A percentile compares a stretch with the other conserved stretches of the same genome.
Evolutionary conservation across 2,888 invertebrate genomes (phyloP).

Genomic region (Rhimphoctona megacephalus): DNA sequence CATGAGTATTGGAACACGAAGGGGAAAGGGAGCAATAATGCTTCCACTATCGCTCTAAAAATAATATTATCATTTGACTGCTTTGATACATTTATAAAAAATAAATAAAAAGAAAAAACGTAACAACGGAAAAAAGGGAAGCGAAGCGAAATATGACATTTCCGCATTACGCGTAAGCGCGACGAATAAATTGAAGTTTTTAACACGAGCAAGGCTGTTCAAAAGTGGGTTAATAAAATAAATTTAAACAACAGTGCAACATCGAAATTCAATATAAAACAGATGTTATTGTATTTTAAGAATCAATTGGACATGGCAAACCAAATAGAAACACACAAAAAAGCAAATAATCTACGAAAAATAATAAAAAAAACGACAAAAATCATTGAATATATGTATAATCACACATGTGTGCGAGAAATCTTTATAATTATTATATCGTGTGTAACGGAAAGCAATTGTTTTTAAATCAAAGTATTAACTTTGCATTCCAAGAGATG

Average conservation of each 20-base stretch:
- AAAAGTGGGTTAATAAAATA: constrained; percentile 30
- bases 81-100: constrained; percentile 66
- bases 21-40: constrained; percentile 57
- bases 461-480: constrained; percentile 65
- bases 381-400: constrained; percentile 39
- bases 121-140: not conserved
- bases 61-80: constrained; percentile 60
- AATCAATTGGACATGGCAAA: constrained; percentile 38
- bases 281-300: constrained; percentile 64
- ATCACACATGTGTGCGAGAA: constrained; percentile 33
- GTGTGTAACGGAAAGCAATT: constrained; percentile 53
- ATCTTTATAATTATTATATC: constrained; percentile 44
- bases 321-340: constrained; percentile 13
- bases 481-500: constrained; percentile 67
- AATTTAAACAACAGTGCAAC: constrained; percentile 49
- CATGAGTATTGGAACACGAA: constrained; percentile 25
- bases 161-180: constrained; percentile 5
- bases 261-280: constrained; percentile 64
- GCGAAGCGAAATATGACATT: not conserved
- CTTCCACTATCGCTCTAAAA: constrained; percentile 65
- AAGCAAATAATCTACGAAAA: constrained; percentile 34
- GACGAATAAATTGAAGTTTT: constrained; percentile 3
- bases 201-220: constrained; percentile 41
- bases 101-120: constrained; percentile 36
- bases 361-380: not conserved